Evolutionary conservation across 1,140 invertebrate genomes (phyloP), one percentile per base, ranked within the genome.

Genomic region (Heliconius melpomene): DNA sequence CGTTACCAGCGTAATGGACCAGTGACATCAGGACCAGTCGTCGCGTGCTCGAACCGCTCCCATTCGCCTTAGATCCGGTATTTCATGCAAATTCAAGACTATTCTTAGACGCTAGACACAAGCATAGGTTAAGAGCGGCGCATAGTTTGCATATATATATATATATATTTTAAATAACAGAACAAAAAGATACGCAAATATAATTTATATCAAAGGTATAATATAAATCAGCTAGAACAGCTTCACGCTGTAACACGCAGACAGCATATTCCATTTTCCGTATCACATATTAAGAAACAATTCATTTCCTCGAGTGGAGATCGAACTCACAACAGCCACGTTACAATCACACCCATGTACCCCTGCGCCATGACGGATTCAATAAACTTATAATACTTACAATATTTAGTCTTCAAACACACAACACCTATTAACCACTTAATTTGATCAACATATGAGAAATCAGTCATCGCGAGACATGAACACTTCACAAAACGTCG

Each of bases 1-100:
- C 52, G 78, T 74, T 79, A 74, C 46, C 50, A 79, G 20, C 74
- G 74, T 23, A 79, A 79, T 72, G 73, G 46, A 74, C 74, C 60
- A 75, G 73, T 74, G 73, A 79, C 78, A 75, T 54, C 72, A 74
- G 57, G 54, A 79, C 78, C 36, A 74, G 78, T 75, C 40, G 78
- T 79, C 78, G 72, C 78, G 78, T 79, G 78, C 29, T 50, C 60
- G 38, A 74, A 75, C 60, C 78, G 78, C 78, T 79, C 78, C 78
- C 78, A 79, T 79, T 79, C 78, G 73, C 60, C 52, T 72, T 46
- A 5, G 57, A 79, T 79, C 78, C 78, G 78, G 78, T 79, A 78
- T 75, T 72, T 74, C 60, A 75, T 79, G 78, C 74, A 79, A 75
- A 79, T 75, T 74, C 78, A 50, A 71, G 40, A 74, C 71, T 79